Evolutionary conservation across 35 echinoderm and acorn worm species (phyloP).

Genomic region (Holothuria glaberrima): DNA sequence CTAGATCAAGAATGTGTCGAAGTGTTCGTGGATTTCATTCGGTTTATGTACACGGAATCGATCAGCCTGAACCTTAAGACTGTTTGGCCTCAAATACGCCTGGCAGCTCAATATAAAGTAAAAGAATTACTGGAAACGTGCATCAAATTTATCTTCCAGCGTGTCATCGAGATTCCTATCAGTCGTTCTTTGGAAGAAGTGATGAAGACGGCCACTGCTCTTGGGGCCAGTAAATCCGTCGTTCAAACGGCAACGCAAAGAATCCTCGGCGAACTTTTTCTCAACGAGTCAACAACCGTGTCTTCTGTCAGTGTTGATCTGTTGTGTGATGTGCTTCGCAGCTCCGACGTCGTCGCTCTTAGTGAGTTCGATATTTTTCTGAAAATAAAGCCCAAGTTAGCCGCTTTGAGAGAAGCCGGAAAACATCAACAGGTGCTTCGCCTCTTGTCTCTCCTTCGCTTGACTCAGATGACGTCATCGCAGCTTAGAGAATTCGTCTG

Average conservation of each 20-base stretch:
- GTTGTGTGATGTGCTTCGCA: slow-evolving; percentile 27
- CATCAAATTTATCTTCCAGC: not conserved
- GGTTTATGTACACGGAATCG: slow-evolving; percentile 14
- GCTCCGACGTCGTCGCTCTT: slow-evolving; percentile 20
- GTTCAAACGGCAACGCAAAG: not conserved
- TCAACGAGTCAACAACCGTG: not conserved
- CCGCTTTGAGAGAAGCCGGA: not conserved
- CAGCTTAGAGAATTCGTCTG: not conserved
- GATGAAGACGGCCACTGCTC: not conserved
- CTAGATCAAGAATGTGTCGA: too few species aligned
- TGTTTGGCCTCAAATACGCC: slow-evolving; percentile 2
- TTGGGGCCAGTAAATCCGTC: not conserved
- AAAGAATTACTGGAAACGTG: not conserved
- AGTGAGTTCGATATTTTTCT: slow-evolving; percentile 33
- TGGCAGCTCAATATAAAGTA: not conserved
- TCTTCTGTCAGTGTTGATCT: not conserved
- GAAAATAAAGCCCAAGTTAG: not conserved
- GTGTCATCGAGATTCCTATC: not conserved
- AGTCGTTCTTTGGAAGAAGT: not conserved
- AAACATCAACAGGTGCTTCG: not conserved
- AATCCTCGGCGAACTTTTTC: not conserved
- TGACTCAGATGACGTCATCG: slow-evolving; percentile 19
- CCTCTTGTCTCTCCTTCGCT: not conserved
- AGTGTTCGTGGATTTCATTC: not conserved
- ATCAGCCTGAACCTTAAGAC: not conserved